Conservation (phyloP, 2,888 invertebrate genomes). For the Agrypnus murinus region DNA sequence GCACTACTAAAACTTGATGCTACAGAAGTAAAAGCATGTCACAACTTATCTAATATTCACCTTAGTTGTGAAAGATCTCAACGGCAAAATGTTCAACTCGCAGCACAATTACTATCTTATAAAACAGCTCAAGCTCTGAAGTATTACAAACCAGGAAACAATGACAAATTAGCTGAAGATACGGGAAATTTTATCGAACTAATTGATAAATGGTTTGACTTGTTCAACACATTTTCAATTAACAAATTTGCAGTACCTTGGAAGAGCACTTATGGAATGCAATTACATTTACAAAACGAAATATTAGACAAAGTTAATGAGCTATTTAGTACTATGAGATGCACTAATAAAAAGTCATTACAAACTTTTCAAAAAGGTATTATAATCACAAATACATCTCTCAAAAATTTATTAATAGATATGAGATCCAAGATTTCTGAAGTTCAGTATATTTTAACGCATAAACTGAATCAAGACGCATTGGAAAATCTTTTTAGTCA, state of each 20-base stretch:
- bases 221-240: slow-evolving; percentile 50
- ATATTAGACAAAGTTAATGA: slow-evolving; percentile 27
- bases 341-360: slow-evolving; percentile 13
- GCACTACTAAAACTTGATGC: slow-evolving; percentile 20
- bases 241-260: neutral
- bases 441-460: slow-evolving; percentile 11
- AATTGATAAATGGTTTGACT: slow-evolving; percentile 54
- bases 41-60: slow-evolving; percentile 48
- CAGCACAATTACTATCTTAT: slow-evolving; percentile 54
- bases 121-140: slow-evolving; percentile 52
- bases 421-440: slow-evolving; percentile 15
- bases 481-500: slow-evolving; percentile 29
- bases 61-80: slow-evolving; percentile 46
- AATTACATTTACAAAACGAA: slow-evolving; percentile 31
- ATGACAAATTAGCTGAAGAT: slow-evolving; percentile 35
- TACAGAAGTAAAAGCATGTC: slow-evolving; percentile 44
- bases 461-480: slow-evolving; percentile 28
- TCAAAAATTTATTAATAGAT: slow-evolving; percentile 29
- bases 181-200: slow-evolving; percentile 52
- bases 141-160: slow-evolving; percentile 45
- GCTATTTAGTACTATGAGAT: slow-evolving; percentile 19
- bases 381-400: slow-evolving; percentile 27
- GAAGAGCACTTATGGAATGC: slow-evolving; percentile 35
- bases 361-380: slow-evolving; percentile 37
- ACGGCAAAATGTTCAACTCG: slow-evolving; percentile 53